Evolutionary conservation across 2,797 vertebrate species (phyloP).

Genomic region (Amniataba percoides): DNA sequence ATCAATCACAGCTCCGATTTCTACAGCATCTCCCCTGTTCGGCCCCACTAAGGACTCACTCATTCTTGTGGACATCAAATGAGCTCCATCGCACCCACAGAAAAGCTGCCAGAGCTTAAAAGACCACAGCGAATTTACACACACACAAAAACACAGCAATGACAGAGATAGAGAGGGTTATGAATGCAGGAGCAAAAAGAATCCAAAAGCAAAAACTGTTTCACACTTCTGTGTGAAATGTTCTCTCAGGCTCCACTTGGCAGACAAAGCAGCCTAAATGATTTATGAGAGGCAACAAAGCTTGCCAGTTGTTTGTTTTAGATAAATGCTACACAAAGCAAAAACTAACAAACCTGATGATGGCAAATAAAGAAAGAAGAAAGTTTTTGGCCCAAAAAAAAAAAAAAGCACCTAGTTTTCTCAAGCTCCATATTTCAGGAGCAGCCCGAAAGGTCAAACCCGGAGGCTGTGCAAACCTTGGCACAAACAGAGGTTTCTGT

Average conservation of each 20-base stretch:
- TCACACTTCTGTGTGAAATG: slow-evolving; percentile 53
- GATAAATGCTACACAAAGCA: slow-evolving; percentile 73
- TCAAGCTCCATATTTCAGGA: slow-evolving; percentile 25
- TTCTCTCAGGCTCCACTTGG: slow-evolving; percentile 69
- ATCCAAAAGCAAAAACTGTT: slow-evolving; percentile 53
- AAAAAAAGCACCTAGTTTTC: slow-evolving; percentile 28
- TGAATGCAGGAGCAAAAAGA: slow-evolving; percentile 47
- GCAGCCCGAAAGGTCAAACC: slow-evolving; percentile 33
- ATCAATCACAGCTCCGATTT: slow-evolving; percentile 58
- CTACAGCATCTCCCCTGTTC: slow-evolving; percentile 31
- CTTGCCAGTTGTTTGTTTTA: slow-evolving; percentile 75
- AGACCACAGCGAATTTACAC: slow-evolving; percentile 23
- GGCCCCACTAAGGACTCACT: slow-evolving; percentile 20
- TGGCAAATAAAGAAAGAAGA: slow-evolving; percentile 49
- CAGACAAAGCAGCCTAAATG: slow-evolving; percentile 76
- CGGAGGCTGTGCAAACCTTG: slow-evolving; percentile 24
- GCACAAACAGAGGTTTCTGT: slow-evolving; percentile 10
- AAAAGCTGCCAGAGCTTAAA: slow-evolving; percentile 32
- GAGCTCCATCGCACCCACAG: slow-evolving; percentile 15
- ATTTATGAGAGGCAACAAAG: slow-evolving; percentile 74
- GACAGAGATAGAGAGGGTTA: slow-evolving; percentile 27
- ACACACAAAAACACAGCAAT: slow-evolving; percentile 17
- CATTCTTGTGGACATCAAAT: slow-evolving; percentile 50
- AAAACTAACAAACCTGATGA: slow-evolving; percentile 66
- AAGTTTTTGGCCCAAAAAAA: slow-evolving; percentile 27